phyloP scores from a whole-genome alignment of 2,113 vertebrate genomes.

The Rhinopithecus roxellana region DNA sequence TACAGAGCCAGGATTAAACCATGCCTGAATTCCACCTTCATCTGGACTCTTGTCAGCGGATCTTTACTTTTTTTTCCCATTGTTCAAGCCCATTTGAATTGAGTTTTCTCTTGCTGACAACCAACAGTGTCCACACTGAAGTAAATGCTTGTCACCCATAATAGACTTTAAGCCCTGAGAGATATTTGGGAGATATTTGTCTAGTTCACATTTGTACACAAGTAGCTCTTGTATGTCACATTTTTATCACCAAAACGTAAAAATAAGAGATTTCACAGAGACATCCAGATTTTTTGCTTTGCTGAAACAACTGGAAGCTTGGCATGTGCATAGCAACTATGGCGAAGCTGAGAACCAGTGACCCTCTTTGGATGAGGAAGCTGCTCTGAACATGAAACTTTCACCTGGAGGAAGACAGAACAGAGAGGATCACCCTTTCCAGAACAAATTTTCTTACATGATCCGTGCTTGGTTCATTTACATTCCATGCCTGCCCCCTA shows the following conservation, averaged over 20 bases:
- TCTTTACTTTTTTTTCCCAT: background rate
- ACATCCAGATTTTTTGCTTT: background rate
- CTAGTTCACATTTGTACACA: background rate
- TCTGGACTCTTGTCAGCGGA: background rate
- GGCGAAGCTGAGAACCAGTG: background rate
- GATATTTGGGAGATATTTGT: background rate
- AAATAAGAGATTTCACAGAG: background rate
- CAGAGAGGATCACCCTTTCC: background rate
- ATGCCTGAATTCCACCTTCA: background rate
- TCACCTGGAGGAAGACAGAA: too few species aligned
- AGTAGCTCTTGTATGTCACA: background rate
- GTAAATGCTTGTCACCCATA: background rate
- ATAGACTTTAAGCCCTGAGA: background rate
- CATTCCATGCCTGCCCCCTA: conserved; percentile 25
- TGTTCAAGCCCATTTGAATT: background rate
- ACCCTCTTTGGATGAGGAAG: background rate
- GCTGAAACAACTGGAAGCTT: background rate
- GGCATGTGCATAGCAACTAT: too few species aligned
- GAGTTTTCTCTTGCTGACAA: background rate
- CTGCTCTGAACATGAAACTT: background rate
- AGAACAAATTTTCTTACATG: background rate
- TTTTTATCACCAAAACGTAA: background rate
- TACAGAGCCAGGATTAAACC: background rate
- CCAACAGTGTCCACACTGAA: background rate
- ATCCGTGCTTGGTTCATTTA: background rate